phyloP scores from a whole-genome alignment of 2,888 invertebrate genomes.

The Protodeltote pygarga region DNA sequence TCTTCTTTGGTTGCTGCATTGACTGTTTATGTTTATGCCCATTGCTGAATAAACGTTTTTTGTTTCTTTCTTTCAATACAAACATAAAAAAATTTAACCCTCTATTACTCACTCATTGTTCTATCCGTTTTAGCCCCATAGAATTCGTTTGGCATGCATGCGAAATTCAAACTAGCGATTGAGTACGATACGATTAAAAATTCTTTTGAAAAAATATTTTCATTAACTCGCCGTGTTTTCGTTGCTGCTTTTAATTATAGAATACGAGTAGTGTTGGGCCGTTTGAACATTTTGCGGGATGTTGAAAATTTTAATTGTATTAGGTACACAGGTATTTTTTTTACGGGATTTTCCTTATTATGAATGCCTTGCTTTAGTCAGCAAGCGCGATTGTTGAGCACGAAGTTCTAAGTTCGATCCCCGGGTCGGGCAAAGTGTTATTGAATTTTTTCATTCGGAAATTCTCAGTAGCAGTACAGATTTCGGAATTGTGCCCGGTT shows the following conservation, averaged over 20 bases:
- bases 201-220: conserved; percentile 14
- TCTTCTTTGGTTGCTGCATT: not conserved
- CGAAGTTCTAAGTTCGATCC: too few relatives aligned
- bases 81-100: too few relatives aligned
- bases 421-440: too few relatives aligned
- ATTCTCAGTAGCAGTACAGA: too few relatives aligned
- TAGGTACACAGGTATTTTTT: not conserved
- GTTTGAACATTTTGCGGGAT: conserved; percentile 5
- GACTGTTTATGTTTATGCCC: not conserved
- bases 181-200: conserved; percentile 15
- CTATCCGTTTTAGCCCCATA: not conserved
- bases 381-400: too few relatives aligned
- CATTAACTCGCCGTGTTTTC: conserved; percentile 10
- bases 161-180: conserved; percentile 2
- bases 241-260: conserved; percentile 7
- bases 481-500: too few relatives aligned
- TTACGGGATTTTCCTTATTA: not conserved
- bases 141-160: not conserved
- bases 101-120: too few relatives aligned
- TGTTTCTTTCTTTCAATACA: too few relatives aligned
- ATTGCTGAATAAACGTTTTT: not conserved
- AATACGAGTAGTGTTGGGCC: conserved; percentile 2
- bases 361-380: too few relatives aligned
- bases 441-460: too few relatives aligned
- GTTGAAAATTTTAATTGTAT: conserved; percentile 5